Evolutionary conservation across 2,797 vertebrate genomes (phyloP), one percentile per base, ranked within the genome.

Genomic region (Phoebastria nigripes): DNA sequence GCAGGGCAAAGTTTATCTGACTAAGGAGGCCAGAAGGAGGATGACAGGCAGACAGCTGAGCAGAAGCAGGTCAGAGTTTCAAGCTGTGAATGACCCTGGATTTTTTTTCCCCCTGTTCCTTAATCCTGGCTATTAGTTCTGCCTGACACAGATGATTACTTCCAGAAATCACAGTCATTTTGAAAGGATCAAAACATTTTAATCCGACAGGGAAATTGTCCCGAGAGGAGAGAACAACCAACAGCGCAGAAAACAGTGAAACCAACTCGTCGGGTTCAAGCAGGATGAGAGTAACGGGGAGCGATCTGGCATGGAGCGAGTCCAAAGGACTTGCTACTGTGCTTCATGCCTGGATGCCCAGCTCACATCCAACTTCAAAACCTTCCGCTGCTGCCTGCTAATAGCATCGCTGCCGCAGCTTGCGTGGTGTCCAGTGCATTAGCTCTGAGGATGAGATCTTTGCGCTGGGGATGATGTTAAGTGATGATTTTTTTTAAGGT

Each of bases 1-100:
- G 28, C 39, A 77, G 67, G 31, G 46, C 31, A 47, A 89, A 92
- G 39, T 93, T 95, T 91, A 82, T 79, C 89, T 74, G 69, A 78
- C 37, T 91, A 62, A 62, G 67, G 58, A 70, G 67, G 46, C 44
- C 55, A 70, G 70, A 51, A 89, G 51, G 26, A 87, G 14, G 55
- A 69, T 49, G 69, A 55, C 58, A 92, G 49, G 16, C 58, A 83
- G 77, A 76, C 5, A 87, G 46, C 39, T 41, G 59, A 90, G 70
- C 35, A 91, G 72, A 83, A 86, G 54, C 69, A 81, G 61, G 66
- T 86, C 70, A 89, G 59, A 65, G 16, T 76, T 91, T 76, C 87
- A 74, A 78, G 67, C 54, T 79, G 46, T 76, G 58, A 80, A 66
- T 72, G 42, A 81, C 77, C 62, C 65, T 66, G 55, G 52, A 24